phyloP scores from a whole-genome alignment of 2,797 vertebrate species.

The Sebastes flavidus region DNA sequence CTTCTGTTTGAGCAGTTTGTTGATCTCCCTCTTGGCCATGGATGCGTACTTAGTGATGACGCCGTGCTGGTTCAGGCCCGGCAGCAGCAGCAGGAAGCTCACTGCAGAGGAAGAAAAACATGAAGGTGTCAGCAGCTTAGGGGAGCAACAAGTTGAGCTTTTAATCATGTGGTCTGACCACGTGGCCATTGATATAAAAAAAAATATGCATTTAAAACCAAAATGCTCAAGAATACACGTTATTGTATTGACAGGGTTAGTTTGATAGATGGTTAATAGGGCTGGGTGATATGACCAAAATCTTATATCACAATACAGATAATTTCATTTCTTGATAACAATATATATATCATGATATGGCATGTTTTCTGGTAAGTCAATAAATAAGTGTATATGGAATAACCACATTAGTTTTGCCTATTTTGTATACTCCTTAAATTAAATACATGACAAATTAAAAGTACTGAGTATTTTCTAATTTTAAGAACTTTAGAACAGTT shows the following conservation, averaged over 20 bases:
- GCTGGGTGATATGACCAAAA: too few relatives aligned
- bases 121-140: not conserved
- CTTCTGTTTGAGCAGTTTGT: conserved; percentile 98
- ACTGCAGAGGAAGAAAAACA: conserved; percentile 74
- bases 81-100: conserved; percentile 91
- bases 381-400: too few relatives aligned
- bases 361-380: too few relatives aligned
- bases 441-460: too few relatives aligned
- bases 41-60: conserved; percentile 92
- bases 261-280: not conserved
- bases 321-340: too few relatives aligned
- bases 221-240: not conserved
- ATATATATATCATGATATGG: too few relatives aligned
- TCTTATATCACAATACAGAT: too few relatives aligned
- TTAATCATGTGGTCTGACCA: not conserved
- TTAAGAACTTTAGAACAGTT: too few relatives aligned
- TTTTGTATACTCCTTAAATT: too few relatives aligned
- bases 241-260: not conserved
- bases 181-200: not conserved
- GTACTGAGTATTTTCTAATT: too few relatives aligned
- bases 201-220: not conserved
- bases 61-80: conserved; percentile 95
- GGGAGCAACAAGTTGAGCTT: not conserved
- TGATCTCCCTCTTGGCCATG: conserved; percentile 97
- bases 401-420: too few relatives aligned